Evolutionary conservation across 2,888 invertebrate genomes (phyloP).

Genomic region (Rhogogaster chlorosoma): DNA sequence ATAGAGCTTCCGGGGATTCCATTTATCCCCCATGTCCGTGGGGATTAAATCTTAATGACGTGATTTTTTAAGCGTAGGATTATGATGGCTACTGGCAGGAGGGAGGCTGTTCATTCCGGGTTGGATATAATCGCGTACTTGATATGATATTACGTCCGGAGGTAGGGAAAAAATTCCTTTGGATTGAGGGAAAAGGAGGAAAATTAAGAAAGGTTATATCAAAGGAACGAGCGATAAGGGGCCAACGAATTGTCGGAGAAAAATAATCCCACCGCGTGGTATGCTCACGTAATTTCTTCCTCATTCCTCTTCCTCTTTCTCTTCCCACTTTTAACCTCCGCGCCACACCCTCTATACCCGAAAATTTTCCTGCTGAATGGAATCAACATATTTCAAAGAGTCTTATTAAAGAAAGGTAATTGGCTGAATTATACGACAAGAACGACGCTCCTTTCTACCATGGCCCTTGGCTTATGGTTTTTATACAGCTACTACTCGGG

Average conservation of each 20-base stretch:
- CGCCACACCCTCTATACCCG: background rate
- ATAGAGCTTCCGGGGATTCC: constrained; percentile 18
- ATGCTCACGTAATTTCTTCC: constrained; percentile 8
- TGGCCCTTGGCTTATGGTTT: constrained; percentile 5
- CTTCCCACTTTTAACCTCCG: background rate
- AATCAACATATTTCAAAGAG: constrained; percentile 37
- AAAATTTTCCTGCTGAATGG: constrained; percentile 13
- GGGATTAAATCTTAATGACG: constrained; percentile 39
- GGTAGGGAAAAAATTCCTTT: background rate
- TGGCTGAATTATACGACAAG: constrained; percentile 31
- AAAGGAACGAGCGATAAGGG: constrained; percentile 20
- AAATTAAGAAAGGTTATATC: constrained; percentile 1
- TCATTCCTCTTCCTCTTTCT: background rate
- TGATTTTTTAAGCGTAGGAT: constrained; percentile 21
- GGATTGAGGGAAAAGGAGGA: background rate
- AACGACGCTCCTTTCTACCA: constrained; percentile 6
- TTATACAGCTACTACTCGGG: background rate
- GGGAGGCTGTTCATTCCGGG: background rate
- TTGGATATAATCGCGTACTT: constrained; percentile 8
- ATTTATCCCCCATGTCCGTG: constrained; percentile 24
- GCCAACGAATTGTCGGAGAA: constrained; percentile 2
- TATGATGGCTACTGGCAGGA: background rate
- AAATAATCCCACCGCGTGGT: constrained; percentile 24
- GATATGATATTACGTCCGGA: constrained; percentile 1
- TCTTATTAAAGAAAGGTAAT: constrained; percentile 34